Base-by-base conservation (phyloP, 2,888 invertebrate genomes). In the Notodonta dromedarius region DNA sequence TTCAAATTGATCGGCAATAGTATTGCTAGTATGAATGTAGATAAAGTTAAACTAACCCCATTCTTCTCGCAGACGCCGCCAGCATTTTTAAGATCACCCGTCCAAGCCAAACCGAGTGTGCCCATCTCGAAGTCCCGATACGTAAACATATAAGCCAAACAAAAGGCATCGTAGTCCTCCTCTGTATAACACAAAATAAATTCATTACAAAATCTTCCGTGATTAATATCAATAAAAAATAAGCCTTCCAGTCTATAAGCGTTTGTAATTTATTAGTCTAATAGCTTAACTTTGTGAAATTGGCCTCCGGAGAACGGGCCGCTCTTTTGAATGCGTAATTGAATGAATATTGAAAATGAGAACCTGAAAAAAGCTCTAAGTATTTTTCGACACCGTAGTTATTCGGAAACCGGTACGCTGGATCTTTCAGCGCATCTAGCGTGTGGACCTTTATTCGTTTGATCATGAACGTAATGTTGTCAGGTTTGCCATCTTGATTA, bases 321-420 rank as follows among this genome's bases (percentile, higher is more conserved):
- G 54, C 63, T 69, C 64, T 73, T 72, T 71, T 76, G 67, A 75
- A 77, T 74, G 64, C 65, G 63, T 76, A 71, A 73, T 73, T 74
- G 59, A 74, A 62, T n/a, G 56, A 50, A 72, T 59, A 66, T 71
- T 72, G 46, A 61, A 66, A 66, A 63, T 64, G 24, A 70, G 70
- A 91, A 97, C 97, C 97, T 74, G 99, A 99, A 94, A 99, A 99
- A 68, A 99, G 95, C 92, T 99, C 99, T 70, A 99, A 95, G 93
- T 98, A 99, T 94, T 99, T 99, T 87, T 99, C 99, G 61, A 99
- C 99, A 55, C 99, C 99, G 86, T 99, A 99, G 91, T 99, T 99
- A 77, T 97, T 97, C 0, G 98, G 97, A 90, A 98, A 98, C 75
- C 98, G 95, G 91, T 98, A 98, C 57, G 96, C 95, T 9, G 97